A percentile compares a stretch with the other conserved stretches of the same genome.
Evolutionary conservation across 2,797 vertebrate genomes (phyloP).

Genomic region (Erpetoichthys calabaricus): DNA sequence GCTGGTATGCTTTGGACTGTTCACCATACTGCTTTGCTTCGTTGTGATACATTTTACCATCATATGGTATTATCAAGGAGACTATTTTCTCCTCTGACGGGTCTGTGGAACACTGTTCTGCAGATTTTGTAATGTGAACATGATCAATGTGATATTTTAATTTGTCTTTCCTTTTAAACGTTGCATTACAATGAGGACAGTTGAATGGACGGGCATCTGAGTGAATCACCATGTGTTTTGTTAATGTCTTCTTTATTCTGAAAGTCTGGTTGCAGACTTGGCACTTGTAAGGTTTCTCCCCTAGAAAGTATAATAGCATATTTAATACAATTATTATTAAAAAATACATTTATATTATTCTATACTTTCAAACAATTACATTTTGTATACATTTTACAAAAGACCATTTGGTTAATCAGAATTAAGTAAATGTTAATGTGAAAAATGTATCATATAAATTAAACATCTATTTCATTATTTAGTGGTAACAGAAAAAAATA

Average conservation of each 20-base stretch:
- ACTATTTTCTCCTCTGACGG: constrained; percentile 48
- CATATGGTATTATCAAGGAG: constrained; percentile 39
- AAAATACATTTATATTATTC: too few relatives aligned
- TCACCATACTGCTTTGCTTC: constrained; percentile 45
- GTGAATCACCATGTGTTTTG: constrained; percentile 96
- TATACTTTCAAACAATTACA: too few relatives aligned
- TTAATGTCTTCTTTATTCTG: constrained; percentile 95
- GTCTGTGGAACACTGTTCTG: constrained; percentile 41
- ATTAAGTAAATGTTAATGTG: neutral
- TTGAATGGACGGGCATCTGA: constrained; percentile 91
- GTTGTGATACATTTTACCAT: constrained; percentile 44
- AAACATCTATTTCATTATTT: neutral
- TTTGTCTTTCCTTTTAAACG: constrained; percentile 95
- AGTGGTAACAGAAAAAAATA: neutral
- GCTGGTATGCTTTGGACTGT: constrained; percentile 40
- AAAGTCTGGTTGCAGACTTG: constrained; percentile 89
- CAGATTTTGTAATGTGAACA: constrained; percentile 67
- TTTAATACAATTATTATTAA: neutral
- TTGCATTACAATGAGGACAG: constrained; percentile 85
- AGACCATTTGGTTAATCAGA: too few relatives aligned
- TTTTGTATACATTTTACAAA: too few relatives aligned
- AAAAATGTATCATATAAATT: neutral
- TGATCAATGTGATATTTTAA: constrained; percentile 93
- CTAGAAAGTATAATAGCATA: constrained; percentile 35
- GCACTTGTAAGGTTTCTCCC: constrained; percentile 92